phyloP scores from a whole-genome alignment of 2,888 invertebrate species.

The Lamellibrachia satsuma region DNA sequence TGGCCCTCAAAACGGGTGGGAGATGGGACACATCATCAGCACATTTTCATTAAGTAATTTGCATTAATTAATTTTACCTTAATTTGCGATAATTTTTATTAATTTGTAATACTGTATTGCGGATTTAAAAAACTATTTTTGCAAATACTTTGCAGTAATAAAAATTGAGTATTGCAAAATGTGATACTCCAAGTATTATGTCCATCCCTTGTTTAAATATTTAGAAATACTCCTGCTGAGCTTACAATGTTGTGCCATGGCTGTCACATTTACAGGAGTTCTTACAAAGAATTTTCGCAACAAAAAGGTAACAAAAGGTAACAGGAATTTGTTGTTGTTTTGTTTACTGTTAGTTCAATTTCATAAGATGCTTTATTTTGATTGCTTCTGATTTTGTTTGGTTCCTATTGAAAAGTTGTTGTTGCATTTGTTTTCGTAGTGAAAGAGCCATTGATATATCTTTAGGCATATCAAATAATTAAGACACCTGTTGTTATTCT shows the following conservation, averaged over 20 bases:
- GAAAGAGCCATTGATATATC: too few relatives aligned
- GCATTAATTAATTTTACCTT: too few relatives aligned
- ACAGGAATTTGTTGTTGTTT: not conserved
- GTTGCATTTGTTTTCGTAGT: not conserved
- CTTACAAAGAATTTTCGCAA: not conserved
- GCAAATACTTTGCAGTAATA: not conserved
- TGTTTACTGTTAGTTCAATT: not conserved
- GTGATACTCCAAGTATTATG: not conserved
- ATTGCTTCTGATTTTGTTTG: not conserved
- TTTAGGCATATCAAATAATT: not conserved
- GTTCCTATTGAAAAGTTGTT: not conserved
- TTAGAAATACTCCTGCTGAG: not conserved
- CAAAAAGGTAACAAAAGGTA: conserved; percentile 11
- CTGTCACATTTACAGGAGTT: not conserved
- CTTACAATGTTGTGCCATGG: not conserved
- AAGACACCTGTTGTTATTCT: not conserved
- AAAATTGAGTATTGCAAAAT: not conserved
- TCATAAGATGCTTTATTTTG: not conserved
- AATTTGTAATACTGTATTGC: too few relatives aligned
- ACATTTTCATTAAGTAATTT: too few relatives aligned
- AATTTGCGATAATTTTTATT: too few relatives aligned
- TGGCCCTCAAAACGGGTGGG: too few relatives aligned
- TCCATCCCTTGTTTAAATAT: not conserved
- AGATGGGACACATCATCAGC: too few relatives aligned
- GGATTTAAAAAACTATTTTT: too few relatives aligned